Evolutionary conservation across 2,888 invertebrate species (phyloP).

Genomic region (Ormyrus labotus): DNA sequence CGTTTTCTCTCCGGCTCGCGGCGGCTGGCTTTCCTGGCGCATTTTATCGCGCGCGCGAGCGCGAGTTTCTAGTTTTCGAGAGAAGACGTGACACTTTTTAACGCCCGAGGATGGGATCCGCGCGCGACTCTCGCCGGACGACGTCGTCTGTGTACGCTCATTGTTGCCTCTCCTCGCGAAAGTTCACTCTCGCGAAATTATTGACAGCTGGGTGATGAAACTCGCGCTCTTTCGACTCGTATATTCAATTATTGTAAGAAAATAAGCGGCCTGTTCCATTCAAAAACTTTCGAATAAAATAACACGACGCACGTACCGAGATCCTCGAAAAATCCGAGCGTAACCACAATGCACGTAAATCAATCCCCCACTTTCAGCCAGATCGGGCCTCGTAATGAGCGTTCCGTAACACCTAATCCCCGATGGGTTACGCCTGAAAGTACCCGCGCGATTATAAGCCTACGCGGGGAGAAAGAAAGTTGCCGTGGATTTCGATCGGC

Average conservation of each 20-base stretch:
- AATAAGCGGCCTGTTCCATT: background rate
- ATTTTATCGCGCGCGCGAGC: background rate
- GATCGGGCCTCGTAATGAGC: background rate
- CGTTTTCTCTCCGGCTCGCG: constrained; percentile 39
- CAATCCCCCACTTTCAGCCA: too few relatives aligned
- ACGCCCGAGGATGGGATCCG: background rate
- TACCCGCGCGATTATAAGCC: constrained; percentile 11
- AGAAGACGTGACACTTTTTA: constrained; percentile 43
- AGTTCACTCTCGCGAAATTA: background rate
- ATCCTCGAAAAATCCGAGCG: background rate
- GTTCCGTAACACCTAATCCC: constrained; percentile 10
- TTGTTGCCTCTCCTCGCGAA: too few relatives aligned
- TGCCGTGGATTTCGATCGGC: background rate
- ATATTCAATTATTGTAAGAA: background rate
- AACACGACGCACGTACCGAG: background rate
- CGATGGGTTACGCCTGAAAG: background rate
- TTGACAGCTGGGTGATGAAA: background rate
- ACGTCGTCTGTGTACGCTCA: too few relatives aligned
- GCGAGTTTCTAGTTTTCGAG: constrained; percentile 48
- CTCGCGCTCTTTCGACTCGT: background rate
- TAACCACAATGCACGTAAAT: background rate
- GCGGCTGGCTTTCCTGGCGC: constrained; percentile 22
- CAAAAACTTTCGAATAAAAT: background rate
- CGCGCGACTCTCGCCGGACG: background rate
- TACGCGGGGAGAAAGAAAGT: constrained; percentile 1